Conservation (phyloP, 1,140 invertebrate species). For the Drosophila kohkoa region DNA sequence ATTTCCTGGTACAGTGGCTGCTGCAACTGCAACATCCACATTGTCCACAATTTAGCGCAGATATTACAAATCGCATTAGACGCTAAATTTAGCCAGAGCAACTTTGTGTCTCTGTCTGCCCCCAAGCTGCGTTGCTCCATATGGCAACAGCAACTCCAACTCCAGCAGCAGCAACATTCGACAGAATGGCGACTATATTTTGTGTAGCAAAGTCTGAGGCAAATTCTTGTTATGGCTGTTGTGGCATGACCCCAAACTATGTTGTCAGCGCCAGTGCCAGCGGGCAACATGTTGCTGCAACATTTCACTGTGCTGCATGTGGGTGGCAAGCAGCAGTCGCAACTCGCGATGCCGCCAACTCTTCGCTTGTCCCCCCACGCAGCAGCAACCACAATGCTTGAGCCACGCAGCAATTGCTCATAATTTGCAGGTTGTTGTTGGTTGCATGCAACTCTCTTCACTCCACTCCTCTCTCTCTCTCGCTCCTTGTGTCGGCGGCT, state of each 20-base stretch:
- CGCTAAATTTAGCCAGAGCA: conserved; percentile 71
- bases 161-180: conserved; percentile 32
- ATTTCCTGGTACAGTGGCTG: conserved; percentile 75
- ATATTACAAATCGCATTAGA: conserved; percentile 82
- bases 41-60: conserved; percentile 75
- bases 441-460: too few relatives aligned
- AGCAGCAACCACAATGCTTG: conserved; percentile 28
- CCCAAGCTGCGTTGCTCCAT: conserved; percentile 16
- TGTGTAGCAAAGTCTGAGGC: conserved; percentile 29
- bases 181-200: conserved; percentile 51
- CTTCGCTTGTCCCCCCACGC: conserved; percentile 47
- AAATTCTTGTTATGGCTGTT: conserved; percentile 37
- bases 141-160: neutral
- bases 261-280: conserved; percentile 27
- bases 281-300: conserved; percentile 63
- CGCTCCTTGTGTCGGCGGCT: neutral
- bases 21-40: conserved; percentile 39
- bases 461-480: too few relatives aligned
- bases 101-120: neutral
- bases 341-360: conserved; percentile 23
- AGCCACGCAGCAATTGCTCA: conserved; percentile 52
- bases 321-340: conserved; percentile 32
- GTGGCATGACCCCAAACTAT: conserved; percentile 56
- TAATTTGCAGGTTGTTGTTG: conserved; percentile 68
- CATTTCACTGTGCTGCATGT: conserved; percentile 26